These are phyloP conservation scores for Andinoacara biseriatus DNA, from an alignment of 2,113 vertebrate genomes.

Conservation along the genomic window DNA sequence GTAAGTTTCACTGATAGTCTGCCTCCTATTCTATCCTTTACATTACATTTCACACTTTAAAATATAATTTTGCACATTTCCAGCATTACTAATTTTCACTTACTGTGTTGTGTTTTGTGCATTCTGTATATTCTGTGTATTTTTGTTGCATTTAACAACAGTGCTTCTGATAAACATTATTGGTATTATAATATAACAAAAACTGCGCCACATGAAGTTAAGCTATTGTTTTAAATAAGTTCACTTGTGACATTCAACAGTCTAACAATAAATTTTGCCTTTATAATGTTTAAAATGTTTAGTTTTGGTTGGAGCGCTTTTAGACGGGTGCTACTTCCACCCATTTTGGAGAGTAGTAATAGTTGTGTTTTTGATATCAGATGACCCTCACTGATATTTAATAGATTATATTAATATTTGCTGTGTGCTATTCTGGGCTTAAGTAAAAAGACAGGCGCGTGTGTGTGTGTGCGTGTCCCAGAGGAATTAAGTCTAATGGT, in stretches of 20 bases:
- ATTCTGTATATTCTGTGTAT: neutral
- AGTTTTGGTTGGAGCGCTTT: no score
- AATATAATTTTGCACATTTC: no score
- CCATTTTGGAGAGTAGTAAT: no score
- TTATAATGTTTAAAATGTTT: neutral
- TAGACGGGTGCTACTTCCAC: no score
- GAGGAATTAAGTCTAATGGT: slow-evolving; percentile 44
- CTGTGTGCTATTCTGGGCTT: no score
- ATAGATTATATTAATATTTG: no score
- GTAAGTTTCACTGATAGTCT: neutral
- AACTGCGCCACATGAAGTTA: neutral
- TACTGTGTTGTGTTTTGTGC: neutral
- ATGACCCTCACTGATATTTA: no score
- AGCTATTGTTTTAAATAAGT: neutral
- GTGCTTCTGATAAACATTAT: neutral
- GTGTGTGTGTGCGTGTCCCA: neutral
- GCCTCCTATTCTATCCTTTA: neutral
- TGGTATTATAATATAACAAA: neutral
- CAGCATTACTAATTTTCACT: neutral
- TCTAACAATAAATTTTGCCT: neutral
- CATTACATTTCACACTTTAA: neutral
- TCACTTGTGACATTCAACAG: neutral
- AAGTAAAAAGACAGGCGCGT: neutral
- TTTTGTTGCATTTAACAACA: neutral
- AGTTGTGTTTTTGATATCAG: no score